These are phyloP conservation scores for Apteryx mantelli DNA, from an alignment of 2,113 vertebrate species.

Conservation along the genomic window DNA sequence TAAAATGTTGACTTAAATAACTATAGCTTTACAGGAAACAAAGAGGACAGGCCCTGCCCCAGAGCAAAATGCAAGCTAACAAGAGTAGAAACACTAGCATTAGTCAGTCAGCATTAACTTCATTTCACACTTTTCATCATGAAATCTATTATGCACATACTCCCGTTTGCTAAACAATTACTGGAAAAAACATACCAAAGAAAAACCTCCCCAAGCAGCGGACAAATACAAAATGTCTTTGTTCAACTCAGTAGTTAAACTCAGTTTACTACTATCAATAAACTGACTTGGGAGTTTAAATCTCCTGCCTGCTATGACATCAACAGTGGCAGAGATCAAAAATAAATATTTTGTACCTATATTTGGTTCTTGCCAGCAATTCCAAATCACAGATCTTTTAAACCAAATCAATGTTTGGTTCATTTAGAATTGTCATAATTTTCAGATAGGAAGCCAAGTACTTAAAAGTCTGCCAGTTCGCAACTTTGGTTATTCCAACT, in stretches of 20 bases:
- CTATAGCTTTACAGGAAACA: neutral
- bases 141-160: neutral
- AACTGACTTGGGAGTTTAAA: neutral
- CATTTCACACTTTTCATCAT: neutral
- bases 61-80: neutral
- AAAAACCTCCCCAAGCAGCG: neutral
- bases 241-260: neutral
- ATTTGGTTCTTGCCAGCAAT: neutral
- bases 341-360: neutral
- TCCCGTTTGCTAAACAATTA: neutral
- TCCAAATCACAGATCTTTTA: neutral
- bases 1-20: neutral
- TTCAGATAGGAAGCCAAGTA: neutral
- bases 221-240: neutral
- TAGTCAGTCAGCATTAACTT: neutral
- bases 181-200: neutral
- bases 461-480: neutral
- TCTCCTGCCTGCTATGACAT: neutral
- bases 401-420: neutral
- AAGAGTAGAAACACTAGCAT: neutral
- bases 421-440: neutral
- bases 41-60: neutral
- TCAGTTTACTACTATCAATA: neutral
- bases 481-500: neutral
- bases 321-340: neutral